These are phyloP conservation scores for Alosa alosa DNA, from an alignment of 2,113 vertebrate species.

Conservation along the genomic window DNA sequence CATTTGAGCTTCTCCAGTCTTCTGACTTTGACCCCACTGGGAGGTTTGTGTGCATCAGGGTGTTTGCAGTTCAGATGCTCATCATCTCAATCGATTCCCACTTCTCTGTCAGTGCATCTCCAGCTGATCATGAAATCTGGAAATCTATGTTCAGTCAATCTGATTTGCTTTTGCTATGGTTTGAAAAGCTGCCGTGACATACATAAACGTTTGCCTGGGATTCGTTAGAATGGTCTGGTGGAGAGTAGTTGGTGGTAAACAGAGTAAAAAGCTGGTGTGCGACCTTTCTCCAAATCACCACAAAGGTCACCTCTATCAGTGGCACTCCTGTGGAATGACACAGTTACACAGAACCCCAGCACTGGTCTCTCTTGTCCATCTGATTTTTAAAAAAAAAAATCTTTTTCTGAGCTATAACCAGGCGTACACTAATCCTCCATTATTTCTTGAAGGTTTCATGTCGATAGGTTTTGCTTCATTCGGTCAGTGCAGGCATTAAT, in stretches of 20 bases:
- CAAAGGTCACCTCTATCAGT: background rate
- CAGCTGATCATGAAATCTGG: background rate
- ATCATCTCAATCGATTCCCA: background rate
- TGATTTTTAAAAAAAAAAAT: background rate
- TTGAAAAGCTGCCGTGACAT: background rate
- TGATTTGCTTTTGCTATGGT: background rate
- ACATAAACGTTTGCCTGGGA: background rate
- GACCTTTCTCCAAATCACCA: background rate
- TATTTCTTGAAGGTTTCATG: background rate
- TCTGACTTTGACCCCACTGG: background rate
- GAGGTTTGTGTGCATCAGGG: background rate
- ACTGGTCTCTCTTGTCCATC: background rate
- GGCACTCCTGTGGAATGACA: background rate
- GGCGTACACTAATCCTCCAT: background rate
- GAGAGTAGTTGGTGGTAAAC: background rate
- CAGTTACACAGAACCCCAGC: background rate
- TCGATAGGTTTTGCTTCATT: background rate
- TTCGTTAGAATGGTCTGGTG: background rate
- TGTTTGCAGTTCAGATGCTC: background rate
- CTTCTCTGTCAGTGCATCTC: background rate
- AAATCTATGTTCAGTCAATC: background rate
- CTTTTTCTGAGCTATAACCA: background rate
- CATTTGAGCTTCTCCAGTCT: background rate
- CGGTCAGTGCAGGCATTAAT: background rate
- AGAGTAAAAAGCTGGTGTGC: background rate